Evolutionary conservation across 2,113 vertebrate species (phyloP), one percentile per base, ranked within the genome.

Genomic region (Nyctibius bracteatus): DNA sequence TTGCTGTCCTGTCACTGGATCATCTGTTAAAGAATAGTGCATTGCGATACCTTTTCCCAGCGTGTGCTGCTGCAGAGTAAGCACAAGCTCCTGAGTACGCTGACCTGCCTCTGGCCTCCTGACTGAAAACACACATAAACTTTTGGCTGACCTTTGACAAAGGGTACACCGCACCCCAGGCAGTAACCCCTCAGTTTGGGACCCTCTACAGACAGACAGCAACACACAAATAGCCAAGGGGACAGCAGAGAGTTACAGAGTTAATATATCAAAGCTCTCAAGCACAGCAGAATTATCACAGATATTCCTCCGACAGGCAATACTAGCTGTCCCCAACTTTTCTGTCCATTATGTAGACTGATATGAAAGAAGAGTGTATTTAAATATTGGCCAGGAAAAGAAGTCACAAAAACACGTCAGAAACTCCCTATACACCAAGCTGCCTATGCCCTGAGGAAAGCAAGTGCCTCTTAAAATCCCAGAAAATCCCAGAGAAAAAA

Each of bases 401-500:
- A 80, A 63, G 25, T 57, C 54, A 46, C 12, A 75, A 65, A 65
- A 80, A 10, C n/a, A 70, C 3, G 5, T 66, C 58, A 86, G 31
- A 86, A 75, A 90, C 14, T 71, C 23, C 44, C 63, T 47, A 20
- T 55, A 71, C 43, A 78, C 30, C 27, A 65, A 91, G 24, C 9
- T 49, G 27, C 37, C 47, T 33, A 39, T 12, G 54, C 54, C 72
- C 28, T 0, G 3, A 73, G 65, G 79, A 95, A 90, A 15, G 30
- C 58, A 80, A 80, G 22, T 0, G 0, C 8, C 24, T 88, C 72
- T 65, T 63, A 55, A 78, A 71, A 89, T 77, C 49, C 25, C 54
- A 81, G 79, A 61, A 83, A 94, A 94, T 51, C 65, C 46, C 77
- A 63, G 24, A 81, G 51, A 86, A 82, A 59, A 24, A 84, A 46